Percentiles rank a stretch among this genome's conserved stretches.
phyloP scores from a whole-genome alignment of 2,888 invertebrate species.

The Dryobota labecula region DNA sequence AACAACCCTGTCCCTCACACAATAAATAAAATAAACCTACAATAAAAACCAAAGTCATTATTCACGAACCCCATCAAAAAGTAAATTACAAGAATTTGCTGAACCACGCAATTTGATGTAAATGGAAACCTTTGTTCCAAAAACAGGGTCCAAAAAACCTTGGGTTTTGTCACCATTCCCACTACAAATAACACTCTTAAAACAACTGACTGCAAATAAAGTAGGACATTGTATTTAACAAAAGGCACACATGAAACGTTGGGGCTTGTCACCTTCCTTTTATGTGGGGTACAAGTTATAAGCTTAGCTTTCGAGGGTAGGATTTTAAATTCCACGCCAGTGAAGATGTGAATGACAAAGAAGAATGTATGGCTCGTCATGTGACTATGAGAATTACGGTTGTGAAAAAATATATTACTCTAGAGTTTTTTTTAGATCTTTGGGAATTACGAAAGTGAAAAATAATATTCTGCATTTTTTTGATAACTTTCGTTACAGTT shows the following conservation, averaged over 20 bases:
- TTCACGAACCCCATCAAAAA: constrained; percentile 42
- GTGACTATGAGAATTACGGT: background rate
- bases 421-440: no score
- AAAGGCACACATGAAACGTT: constrained; percentile 60
- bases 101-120: constrained; percentile 54
- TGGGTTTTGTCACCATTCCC: constrained; percentile 41
- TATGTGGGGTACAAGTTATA: constrained; percentile 43
- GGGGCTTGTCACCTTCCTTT: constrained; percentile 44
- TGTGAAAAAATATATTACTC: no score
- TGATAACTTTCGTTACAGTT: no score
- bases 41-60: constrained; percentile 18
- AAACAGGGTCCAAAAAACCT: constrained; percentile 47
- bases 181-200: constrained; percentile 57
- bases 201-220: constrained; percentile 62
- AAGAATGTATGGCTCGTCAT: background rate
- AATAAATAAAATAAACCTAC: background rate
- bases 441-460: no score
- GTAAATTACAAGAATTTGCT: constrained; percentile 55
- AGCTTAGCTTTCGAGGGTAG: constrained; percentile 12
- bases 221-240: constrained; percentile 62
- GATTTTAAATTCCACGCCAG: background rate
- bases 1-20: background rate
- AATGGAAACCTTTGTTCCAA: constrained; percentile 59
- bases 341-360: constrained; percentile 1
- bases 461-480: background rate